Evolutionary conservation across 1,140 invertebrate genomes (phyloP), one percentile per base, ranked within the genome.

Genomic region (Monochamus saltuarius): DNA sequence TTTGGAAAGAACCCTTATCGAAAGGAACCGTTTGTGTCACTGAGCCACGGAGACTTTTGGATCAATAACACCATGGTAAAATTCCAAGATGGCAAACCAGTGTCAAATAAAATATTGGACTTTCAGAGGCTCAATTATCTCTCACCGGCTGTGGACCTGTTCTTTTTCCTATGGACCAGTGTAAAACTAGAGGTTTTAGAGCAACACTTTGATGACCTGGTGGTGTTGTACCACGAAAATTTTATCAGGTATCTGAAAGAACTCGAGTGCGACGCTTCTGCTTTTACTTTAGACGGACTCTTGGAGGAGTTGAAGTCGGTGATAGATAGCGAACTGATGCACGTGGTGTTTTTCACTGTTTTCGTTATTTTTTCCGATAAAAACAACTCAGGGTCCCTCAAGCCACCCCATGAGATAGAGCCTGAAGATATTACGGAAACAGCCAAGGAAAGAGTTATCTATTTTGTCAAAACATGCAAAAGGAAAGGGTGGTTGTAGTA

Each of bases 1-100:
- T 0, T 29, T 6, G 6, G 22, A 6, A 2, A 2, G 42, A 60
- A 7, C 29, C 60, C 0, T 73, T 77, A 49, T 63, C 71, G 0
- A 65, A 68, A 67, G 0, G 76, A 81, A 52, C 75, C 76, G 0
- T 85, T 78, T 69, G 78, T 77, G 0, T 81, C 79, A 0, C 77
- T 82, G 11, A 69, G 78, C 2, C 86, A 87, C 53, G 73, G 77
- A 1, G 86, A 87, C 70, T 78, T 85, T 35, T 87, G 85, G 85
- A 73, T 79, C 2, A 87, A 85, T 64, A 88, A 88, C 61, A 75
- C 85, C 0, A 77, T 88, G 71, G 29, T 68, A 1, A 64, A 56
- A 13, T 55, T 68, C 14, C 35, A 59, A 40, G 51, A 51, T 43
- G 73, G 71, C 0, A 52, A 72, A 17, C 73, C 81, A 0, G 63